A percentile compares a stretch with the other conserved stretches of the same genome.
Conservation (phyloP, 2,888 invertebrate species). For the Melipona bicolor region DNA sequence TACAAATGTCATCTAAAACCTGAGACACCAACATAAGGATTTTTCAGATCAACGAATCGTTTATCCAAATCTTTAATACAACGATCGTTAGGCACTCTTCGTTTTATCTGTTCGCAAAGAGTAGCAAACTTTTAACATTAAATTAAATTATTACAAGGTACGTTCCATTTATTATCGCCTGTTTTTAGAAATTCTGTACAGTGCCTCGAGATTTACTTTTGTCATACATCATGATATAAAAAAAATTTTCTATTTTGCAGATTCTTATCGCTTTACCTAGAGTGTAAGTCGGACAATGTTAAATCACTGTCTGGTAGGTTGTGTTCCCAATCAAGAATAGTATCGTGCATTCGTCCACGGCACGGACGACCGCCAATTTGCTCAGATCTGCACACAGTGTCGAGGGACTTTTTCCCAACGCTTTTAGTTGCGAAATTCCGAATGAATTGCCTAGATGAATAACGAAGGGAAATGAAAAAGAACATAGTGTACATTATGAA, state of each 20-base stretch:
- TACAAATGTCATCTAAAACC: conserved; percentile 48
- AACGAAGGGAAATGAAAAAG: conserved; percentile 51
- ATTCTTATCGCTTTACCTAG: conserved; percentile 87
- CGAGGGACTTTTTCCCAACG: conserved; percentile 90
- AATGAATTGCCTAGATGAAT: conserved; percentile 90
- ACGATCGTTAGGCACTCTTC: conserved; percentile 49
- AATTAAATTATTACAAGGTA: not conserved
- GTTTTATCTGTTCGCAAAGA: conserved; percentile 49
- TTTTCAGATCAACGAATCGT: conserved; percentile 38
- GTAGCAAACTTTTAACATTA: conserved; percentile 36
- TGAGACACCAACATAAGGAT: conserved; percentile 42
- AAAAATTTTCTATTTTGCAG: not conserved
- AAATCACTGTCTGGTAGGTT: conserved; percentile 95
- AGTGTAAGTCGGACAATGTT: conserved; percentile 93
- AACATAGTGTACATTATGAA: not conserved
- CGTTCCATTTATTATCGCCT: not conserved
- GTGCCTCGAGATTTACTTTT: conserved; percentile 7
- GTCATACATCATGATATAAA: conserved; percentile 4
- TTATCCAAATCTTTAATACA: conserved; percentile 45
- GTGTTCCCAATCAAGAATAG: conserved; percentile 98
- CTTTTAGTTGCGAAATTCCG: conserved; percentile 91
- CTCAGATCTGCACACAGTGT: conserved; percentile 88
- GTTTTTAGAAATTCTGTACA: not conserved
- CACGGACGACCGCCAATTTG: conserved; percentile 89
- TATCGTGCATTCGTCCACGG: conserved; percentile 94